Evolutionary conservation across 2,888 invertebrate genomes (phyloP).

Genomic region (Linhomoeus sp.): DNA sequence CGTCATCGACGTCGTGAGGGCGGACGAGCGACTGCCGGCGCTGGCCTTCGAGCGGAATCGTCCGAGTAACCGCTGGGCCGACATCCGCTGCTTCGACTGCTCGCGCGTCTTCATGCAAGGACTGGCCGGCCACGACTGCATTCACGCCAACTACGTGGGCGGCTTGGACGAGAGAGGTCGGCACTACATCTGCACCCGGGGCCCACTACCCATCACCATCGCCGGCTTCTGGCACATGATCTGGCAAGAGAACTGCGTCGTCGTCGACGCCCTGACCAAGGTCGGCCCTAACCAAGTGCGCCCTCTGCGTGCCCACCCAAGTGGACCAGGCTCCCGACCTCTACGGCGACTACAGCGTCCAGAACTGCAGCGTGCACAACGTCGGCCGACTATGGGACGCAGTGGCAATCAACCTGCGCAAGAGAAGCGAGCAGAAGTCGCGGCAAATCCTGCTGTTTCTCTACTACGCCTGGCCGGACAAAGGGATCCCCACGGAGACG

Average conservation of each 20-base stretch:
- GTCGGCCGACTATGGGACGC: no score
- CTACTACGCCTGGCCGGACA: constrained; percentile 3
- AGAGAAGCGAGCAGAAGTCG: not conserved
- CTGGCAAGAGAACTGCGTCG: constrained; percentile 4
- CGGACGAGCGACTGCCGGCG: not conserved
- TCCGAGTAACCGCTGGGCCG: constrained; percentile 4
- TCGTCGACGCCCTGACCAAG: constrained; percentile 2
- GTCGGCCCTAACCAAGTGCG: not conserved
- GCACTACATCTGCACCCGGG: constrained; percentile 7
- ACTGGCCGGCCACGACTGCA: constrained; percentile 3
- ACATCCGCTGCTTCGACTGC: constrained; percentile 6
- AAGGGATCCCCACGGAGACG: constrained; percentile 1
- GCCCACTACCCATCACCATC: not conserved
- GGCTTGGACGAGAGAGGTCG: constrained; percentile 1
- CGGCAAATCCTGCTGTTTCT: not conserved
- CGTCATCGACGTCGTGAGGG: not conserved
- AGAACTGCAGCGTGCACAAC: no score
- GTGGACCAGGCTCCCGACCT: not conserved
- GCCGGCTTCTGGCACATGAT: constrained; percentile 5
- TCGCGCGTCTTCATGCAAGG: constrained; percentile 4
- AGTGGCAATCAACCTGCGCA: no score
- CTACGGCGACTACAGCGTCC: no score
- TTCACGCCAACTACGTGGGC: constrained; percentile 7
- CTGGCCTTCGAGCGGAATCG: not conserved
- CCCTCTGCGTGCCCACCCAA: not conserved